phyloP scores from a whole-genome alignment of 2,797 vertebrate species.

The Steatocranus sp. region DNA sequence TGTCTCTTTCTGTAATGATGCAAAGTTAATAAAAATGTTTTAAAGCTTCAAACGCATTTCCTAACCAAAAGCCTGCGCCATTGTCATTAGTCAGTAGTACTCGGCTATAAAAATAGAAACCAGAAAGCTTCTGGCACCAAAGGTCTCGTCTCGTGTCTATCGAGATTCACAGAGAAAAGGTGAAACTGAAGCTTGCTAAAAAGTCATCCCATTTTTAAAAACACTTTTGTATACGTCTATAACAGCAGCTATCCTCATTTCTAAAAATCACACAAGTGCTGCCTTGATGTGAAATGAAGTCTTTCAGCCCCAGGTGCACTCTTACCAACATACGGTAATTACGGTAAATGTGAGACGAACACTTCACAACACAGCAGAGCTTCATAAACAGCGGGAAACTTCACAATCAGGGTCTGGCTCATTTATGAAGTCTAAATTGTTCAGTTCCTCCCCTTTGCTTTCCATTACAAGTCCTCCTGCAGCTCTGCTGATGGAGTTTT shows the following conservation, averaged over 20 bases:
- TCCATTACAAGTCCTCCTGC: slow-evolving; percentile 44
- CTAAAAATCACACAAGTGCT: background rate
- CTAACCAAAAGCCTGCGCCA: background rate
- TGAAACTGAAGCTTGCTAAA: background rate
- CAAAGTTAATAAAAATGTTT: background rate
- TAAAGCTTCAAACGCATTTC: background rate
- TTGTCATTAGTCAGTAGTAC: background rate
- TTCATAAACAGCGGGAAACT: background rate
- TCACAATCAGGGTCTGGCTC: background rate
- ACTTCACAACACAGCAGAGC: background rate
- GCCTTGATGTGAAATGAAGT: background rate
- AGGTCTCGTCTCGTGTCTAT: accelerated
- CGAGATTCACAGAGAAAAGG: background rate
- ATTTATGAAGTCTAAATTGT: slow-evolving; percentile 31
- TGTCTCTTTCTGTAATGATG: background rate
- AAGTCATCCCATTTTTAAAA: background rate
- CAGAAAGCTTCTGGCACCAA: background rate
- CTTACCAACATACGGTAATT: background rate
- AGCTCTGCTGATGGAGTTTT: slow-evolving; percentile 50
- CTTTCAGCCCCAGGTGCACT: background rate
- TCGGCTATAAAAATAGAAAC: background rate
- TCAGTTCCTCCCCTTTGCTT: slow-evolving; percentile 32
- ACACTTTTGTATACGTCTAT: background rate
- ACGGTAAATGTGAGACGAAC: background rate
- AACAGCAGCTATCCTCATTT: background rate